Conservation (phyloP, 1,140 invertebrate species). For the Brevipalpus yothersi region DNA sequence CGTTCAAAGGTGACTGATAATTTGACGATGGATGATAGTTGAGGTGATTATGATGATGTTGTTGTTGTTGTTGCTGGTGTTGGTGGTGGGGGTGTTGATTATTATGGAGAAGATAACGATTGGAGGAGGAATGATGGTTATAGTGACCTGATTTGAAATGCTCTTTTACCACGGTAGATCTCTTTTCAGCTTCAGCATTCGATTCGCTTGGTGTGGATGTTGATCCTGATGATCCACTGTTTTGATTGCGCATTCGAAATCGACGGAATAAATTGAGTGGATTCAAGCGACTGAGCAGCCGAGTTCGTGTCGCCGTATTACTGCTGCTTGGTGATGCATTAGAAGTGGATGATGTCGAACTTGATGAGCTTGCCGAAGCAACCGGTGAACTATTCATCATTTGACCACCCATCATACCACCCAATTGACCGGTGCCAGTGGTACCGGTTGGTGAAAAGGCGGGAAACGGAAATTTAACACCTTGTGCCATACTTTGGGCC, state of each 20-base stretch:
- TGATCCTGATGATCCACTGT: neutral
- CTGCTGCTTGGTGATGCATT: neutral
- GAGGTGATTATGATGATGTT: no score
- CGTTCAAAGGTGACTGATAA: no score
- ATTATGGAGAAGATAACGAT: no score
- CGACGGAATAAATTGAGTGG: slow-evolving; percentile 8
- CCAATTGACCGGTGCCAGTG: neutral
- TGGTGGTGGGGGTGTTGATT: no score
- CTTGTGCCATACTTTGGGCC: neutral
- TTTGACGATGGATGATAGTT: no score
- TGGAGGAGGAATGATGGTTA: neutral
- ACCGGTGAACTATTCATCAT: neutral
- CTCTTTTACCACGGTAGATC: neutral
- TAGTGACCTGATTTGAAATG: neutral
- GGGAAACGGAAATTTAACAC: neutral
- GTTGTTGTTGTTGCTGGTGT: no score
- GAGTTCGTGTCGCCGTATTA: neutral
- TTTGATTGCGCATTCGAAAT: slow-evolving; percentile 1
- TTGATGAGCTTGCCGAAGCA: neutral
- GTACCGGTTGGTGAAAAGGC: neutral
- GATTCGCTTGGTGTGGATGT: neutral
- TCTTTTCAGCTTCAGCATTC: neutral
- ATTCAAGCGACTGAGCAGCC: slow-evolving; percentile 8
- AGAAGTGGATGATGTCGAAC: neutral
- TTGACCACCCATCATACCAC: neutral